These are phyloP conservation scores for Cinara cedri DNA, from an alignment of 2,888 invertebrate species.

Conservation along the genomic window DNA sequence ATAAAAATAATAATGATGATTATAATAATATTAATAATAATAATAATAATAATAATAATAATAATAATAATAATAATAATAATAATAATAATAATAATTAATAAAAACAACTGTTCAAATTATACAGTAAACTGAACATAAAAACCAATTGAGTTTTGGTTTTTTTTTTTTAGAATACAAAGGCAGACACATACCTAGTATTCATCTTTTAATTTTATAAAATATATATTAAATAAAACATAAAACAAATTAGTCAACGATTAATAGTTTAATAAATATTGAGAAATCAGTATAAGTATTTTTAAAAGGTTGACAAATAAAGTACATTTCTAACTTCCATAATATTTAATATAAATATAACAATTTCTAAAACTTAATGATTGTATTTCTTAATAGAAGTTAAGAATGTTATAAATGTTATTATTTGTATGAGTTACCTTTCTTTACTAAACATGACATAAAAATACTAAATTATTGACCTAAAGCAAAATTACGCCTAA, in stretches of 20 bases:
- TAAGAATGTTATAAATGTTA: too few species aligned
- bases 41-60: not conserved
- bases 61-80: not conserved
- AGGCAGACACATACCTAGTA: not conserved
- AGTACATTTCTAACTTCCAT: too few species aligned
- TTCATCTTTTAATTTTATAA: not conserved
- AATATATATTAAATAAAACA: not conserved
- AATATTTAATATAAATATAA: not conserved
- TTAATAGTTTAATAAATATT: not conserved
- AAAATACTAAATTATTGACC: too few species aligned
- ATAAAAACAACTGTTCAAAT: not conserved
- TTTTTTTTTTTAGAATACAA: not conserved
- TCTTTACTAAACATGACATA: too few species aligned
- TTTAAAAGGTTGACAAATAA: not conserved
- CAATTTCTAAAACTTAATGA: not conserved
- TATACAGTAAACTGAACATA: not conserved
- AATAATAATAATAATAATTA: conserved; percentile 4
- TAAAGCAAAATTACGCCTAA: too few species aligned
- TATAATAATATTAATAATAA: not conserved
- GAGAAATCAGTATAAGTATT: not conserved
- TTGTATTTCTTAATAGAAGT: too few species aligned
- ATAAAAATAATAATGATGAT: not conserved
- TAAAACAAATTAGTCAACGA: not conserved
- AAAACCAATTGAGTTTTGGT: too few species aligned
- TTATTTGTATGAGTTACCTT: too few species aligned